Evolutionary conservation across 2,113 vertebrate species (phyloP), one percentile per base, ranked within the genome.

Genomic region (Pomatorhinus ruficollis): DNA sequence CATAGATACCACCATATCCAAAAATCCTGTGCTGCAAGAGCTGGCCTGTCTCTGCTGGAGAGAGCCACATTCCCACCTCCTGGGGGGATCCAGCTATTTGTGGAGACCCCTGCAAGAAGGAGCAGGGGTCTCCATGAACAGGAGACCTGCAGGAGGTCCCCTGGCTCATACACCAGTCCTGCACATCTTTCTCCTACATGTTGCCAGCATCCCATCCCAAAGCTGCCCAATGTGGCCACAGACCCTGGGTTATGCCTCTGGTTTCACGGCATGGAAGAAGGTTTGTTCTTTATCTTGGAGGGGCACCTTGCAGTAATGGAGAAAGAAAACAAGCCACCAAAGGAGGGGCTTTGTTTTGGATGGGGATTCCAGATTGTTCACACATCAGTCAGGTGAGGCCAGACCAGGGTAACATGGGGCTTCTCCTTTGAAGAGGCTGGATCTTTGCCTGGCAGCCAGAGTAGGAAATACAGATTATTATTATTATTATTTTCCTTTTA

Each of bases 381-480:
- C 96, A 98, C 96, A 83, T 97, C 93, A 95, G 95, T 96, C 95
- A 98, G 97, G 95, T 98, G 96, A 98, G 96, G 94, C 97, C 95
- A 97, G 88, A 72, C 79, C 27, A 68, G 74, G 95, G 83, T 87
- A 97, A 91, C 28, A 6, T 84, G 57, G 60, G 31, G 37, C 92
- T 95, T 86, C 30, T 89, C 68, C 94, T 99, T 98, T 98, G 98
- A 98, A 98, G 95, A 97, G 92, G 57, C 94, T 97, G 89, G 87
- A 97, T 87, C 86, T 95, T 90, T 96, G 93, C 96, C 89, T 87
- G 95, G 92, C 93, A 96, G 85, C 82, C 95, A 76, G 95, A 97
- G 66, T 91, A 97, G 97, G 97, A 97, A 97, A 97, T 93, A 90
- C 68, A 95, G 69, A 93, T 94, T 92, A 89, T 92, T 94, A 90